Base-by-base conservation (phyloP, 2,888 invertebrate species). In the Epicampocera succincta region DNA sequence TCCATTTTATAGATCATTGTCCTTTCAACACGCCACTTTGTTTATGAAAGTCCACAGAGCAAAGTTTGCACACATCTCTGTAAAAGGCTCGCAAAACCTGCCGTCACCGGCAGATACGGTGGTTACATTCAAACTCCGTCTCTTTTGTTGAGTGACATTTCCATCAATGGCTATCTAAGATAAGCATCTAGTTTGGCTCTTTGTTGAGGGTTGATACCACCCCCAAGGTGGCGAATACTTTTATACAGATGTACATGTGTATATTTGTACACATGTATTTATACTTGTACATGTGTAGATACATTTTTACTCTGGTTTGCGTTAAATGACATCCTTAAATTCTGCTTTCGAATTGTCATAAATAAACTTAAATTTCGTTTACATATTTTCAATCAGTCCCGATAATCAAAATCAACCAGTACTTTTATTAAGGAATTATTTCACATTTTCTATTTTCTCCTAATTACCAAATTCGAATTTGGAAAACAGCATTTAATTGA, bases 1-100 rank as follows among this genome's bases (percentile, higher is more conserved):
- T 60, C 6, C 25, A 25, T 66, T 58, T 58, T 21, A 25, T 52
- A 72, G 78, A 78, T 50, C 58, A 44, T 65, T 65, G 65, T 72
- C 58, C 71, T 78, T 65, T 50, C 19, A 38, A 25, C 40, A 25
- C 25, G 21, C 17, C 13, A 56, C 11, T 71, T 46, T 46, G 25
- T 50, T 12, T 13, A n/a, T 44, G 19, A 29, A 17, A 40, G 21
- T 58, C 15, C 50, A 40, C 15, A 42, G 75, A 42, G 29, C 12
- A 44, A 42, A 2, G 61, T 40, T 75, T 15, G 19, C 42, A 38
- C 40, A 63, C 48, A 48, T n/a, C 25, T 21, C 33, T 38, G 40
- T 21, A 3, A 17, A 13, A 73, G 12, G 9, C 56, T 25, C 17
- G 21, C 21, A 63, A 11, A 2, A 25, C 25, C 17, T 48, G 54